Base-by-base conservation (phyloP, 1,140 invertebrate species). In the Conus ventricosus region DNA sequence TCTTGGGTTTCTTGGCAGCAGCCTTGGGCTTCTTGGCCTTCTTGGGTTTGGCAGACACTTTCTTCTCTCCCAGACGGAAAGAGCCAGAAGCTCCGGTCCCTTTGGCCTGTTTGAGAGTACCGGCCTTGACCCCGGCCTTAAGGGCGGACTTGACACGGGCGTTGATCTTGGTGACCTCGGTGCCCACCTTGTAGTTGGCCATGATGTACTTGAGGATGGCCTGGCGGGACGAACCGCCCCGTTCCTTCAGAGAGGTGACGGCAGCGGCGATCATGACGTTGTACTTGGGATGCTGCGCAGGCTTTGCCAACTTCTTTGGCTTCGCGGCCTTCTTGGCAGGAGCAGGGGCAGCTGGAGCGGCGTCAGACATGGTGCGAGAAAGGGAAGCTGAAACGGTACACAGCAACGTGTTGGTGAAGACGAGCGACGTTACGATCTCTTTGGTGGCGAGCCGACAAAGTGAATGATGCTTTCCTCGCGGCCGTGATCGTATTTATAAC, bases 191-290 rank as follows among this genome's bases (percentile, higher is more conserved):
- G 92, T 92, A 95, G 90, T 94, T 92, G n/a, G 90, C 90, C 53
- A 90, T 75, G 80, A 95, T 94, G 89, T 95, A 95, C 85, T 95
- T 95, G 8, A 94, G 82, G 71, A 95, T 94, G 39, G 95, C 95
- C 80, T 94, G 93, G 84, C 94, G 89, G n/a, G 93, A 94, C 51
- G 94, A 94, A 84, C 94, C 94, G 75, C 84, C 83, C 67, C 92
- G 89, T 75, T 94, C 94, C 71, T 93, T 91, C 60, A 93, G 71
- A 0, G 87, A 39, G 23, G 39, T 25, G 13, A 93, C 89, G 39
- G 92, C 92, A 11, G 89, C 92, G 15, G 76, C 85, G 25, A 93
- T 89, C 93, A 93, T 93, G 10, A 89, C 88, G 17, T 75, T 88
- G 87, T 91, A 92, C 71, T 91, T 91, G 13, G 93, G 93, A 63